Evolutionary conservation across 1,140 invertebrate genomes (phyloP), one percentile per base, ranked within the genome.

Genomic region (Sminthurinus signatus): DNA sequence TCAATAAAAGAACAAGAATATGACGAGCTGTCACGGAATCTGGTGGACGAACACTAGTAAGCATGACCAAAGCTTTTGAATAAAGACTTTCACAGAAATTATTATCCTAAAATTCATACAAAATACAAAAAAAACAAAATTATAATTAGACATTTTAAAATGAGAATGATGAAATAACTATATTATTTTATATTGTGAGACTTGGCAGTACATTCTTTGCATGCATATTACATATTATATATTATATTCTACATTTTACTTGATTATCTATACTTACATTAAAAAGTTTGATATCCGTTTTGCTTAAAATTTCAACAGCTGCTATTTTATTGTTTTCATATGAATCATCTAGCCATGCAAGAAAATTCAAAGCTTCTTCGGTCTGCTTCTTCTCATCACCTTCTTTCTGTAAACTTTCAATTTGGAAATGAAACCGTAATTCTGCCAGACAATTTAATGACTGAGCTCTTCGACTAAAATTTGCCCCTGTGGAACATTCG

Each of bases 31-130:
- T 82, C 81, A 72, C 27, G 92, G 77, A 68, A 88, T 93, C 89
- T n/a, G 86, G 84, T 0, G 91, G 90, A 73, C 84, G 85, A 19
- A 87, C 78, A 63, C 86, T 88, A 1, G 82, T 82, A 15, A 84
- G 83, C 52, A 89, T 75, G n/a, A 75, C 43, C 23, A 85, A 54
- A 28, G 82, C 79, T 25, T 81, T 74, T 50, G 76, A 72, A 59
- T 81, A 78, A 58, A 36, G 19, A 3, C n/a, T 8, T 19, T 44
- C 28, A 19, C 42, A 58, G 44, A 15, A 17, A 19, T 58, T n/a
- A 28, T 42, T 29, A 2, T 58, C 56, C 39, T 58, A 15, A 1
- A 46, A 58, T 17, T 19, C 5, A 36, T 28, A 39, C 14, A 60
- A 15, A 21, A 1, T n/a, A n/a, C n/a, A n/a, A n/a, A n/a, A n/a